Conservation (phyloP, 2,888 invertebrate species). For the Mythimna lalbum region DNA sequence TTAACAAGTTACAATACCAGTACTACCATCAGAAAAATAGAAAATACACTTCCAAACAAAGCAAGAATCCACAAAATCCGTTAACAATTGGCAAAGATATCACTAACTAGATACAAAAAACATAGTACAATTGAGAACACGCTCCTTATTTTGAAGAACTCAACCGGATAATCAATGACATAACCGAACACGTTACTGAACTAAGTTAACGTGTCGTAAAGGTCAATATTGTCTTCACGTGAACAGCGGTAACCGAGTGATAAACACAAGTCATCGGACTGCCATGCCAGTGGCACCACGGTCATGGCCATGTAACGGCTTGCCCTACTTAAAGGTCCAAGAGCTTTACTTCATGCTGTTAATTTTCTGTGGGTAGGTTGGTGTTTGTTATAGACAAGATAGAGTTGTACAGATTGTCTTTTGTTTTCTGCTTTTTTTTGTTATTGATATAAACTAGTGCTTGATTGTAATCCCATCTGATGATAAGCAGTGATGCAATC, state of each 20-base stretch:
- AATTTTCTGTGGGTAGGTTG: constrained; percentile 31
- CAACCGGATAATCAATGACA: constrained; percentile 38
- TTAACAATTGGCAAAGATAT: too few relatives aligned
- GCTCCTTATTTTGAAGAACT: not conserved
- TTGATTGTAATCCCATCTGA: too few relatives aligned
- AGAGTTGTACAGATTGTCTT: not conserved
- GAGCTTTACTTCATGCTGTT: constrained; percentile 60
- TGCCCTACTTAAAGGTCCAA: constrained; percentile 85
- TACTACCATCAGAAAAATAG: too few relatives aligned
- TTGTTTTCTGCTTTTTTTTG: not conserved
- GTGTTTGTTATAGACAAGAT: constrained; percentile 2
- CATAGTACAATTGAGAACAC: too few relatives aligned
- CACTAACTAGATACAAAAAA: too few relatives aligned
- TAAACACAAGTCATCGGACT: constrained; percentile 73
- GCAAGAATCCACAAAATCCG: too few relatives aligned
- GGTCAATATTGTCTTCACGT: constrained; percentile 50
- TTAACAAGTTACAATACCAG: too few relatives aligned
- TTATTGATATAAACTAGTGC: too few relatives aligned
- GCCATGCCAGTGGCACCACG: constrained; percentile 65
- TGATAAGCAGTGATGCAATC: too few relatives aligned
- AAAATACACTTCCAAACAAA: too few relatives aligned
- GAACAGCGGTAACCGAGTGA: constrained; percentile 65
- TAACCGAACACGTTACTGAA: constrained; percentile 38
- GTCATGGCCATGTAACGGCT: constrained; percentile 87
- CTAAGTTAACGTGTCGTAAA: constrained; percentile 44